Base-by-base conservation (phyloP, 2,113 vertebrate species). In the Amphiprion percula region DNA sequence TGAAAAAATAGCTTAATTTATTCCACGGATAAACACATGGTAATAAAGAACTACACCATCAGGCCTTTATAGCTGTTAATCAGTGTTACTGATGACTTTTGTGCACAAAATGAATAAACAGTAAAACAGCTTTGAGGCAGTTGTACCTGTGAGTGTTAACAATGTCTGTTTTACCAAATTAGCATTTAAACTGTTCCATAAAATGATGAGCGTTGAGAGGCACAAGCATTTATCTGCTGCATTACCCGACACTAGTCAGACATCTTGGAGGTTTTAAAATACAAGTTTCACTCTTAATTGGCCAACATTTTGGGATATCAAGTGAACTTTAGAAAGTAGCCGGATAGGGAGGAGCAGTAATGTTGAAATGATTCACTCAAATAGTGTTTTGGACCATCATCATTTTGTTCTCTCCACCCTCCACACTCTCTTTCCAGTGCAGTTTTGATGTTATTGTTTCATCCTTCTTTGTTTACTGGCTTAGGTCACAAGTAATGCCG, bases 361-460 rank as follows among this genome's bases (percentile, higher is more conserved):
- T 2, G 17, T 50, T 5, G 10, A 41, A 47, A 37, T 49, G 1
- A 47, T 21, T 54, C 19, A 4, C 37, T 28, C 2, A 14, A 10
- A 17, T 37, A 10, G 33, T 37, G 33, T 10, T 9, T 30, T 37
- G 30, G 12, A 19, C 58, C 19, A 15, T 52, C 6, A 44, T 68
- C 21, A 0, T 19, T 33, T 60, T 44, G 1, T 1, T 52, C n/a
- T 44, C 11, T 2, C 50, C 12, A 30, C 30, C 2, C 33, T 37
- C 8, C 33, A 8, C 21, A 59, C 19, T 53, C 4, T 54, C 7
- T 58, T 37, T 56, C 50, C 14, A 19, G n/a, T 33, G n/a, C 28
- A 52, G 17, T 19, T 46, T 33, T 28, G 30, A 61, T 49, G 26
- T 15, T 41, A 23, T 46, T 50, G 28, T 56, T 74, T 68, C 63